Evolutionary conservation across 2,797 vertebrate genomes (phyloP).

Genomic region (Varecia variegata): DNA sequence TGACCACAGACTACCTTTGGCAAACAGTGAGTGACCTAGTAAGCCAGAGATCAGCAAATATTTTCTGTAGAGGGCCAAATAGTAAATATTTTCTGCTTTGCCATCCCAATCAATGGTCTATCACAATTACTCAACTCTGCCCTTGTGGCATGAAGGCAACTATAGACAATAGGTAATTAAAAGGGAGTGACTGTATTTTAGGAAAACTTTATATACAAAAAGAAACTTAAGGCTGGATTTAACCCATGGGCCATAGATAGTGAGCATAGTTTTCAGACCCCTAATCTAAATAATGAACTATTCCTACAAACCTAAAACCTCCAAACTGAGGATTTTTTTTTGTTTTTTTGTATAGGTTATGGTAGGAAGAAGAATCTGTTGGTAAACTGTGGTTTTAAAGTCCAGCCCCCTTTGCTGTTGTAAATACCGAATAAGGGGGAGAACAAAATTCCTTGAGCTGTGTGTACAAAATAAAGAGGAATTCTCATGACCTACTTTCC

Average conservation of each 20-base stretch:
- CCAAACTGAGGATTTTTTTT: not conserved
- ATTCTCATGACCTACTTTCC: not conserved
- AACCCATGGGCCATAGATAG: not conserved
- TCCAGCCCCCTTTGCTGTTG: not conserved
- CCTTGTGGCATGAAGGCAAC: not conserved
- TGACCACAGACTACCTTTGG: not conserved
- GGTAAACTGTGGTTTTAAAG: not conserved
- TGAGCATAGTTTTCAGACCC: not conserved
- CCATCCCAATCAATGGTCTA: not conserved
- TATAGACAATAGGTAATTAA: not conserved
- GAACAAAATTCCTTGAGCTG: not conserved
- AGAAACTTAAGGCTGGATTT: not conserved
- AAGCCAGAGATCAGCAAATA: not conserved
- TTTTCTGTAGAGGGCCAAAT: not conserved
- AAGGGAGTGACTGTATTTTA: not conserved
- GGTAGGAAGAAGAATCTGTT: not conserved
- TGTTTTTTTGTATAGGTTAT: not conserved
- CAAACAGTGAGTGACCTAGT: not conserved
- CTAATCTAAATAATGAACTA: not conserved
- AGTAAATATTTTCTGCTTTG: slow-evolving; percentile 21
- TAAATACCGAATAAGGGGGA: not conserved
- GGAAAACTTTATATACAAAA: slow-evolving; percentile 10
- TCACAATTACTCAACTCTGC: not conserved
- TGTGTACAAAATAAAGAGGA: not conserved
- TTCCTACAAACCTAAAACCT: not conserved